phyloP scores from a whole-genome alignment of 2,797 vertebrate species.

The Lutjanus argentimaculatus region DNA sequence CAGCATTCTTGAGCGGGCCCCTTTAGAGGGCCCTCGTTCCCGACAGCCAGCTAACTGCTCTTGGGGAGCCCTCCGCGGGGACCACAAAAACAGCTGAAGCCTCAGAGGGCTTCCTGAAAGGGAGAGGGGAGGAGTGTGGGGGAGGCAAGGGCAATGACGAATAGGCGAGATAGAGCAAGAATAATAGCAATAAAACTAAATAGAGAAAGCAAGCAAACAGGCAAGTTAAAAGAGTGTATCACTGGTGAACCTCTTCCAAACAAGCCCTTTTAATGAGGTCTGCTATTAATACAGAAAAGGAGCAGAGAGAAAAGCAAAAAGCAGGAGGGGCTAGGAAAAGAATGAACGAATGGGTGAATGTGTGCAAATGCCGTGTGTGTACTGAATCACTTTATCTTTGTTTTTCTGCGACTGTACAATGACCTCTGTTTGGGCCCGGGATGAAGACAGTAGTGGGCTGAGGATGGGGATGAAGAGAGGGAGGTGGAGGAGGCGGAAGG shows the following conservation, averaged over 20 bases:
- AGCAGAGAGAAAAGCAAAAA: conserved; percentile 50
- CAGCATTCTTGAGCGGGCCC: conserved; percentile 87
- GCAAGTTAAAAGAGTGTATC: conserved; percentile 84
- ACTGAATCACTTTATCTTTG: conserved; percentile 79
- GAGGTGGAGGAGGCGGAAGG: conserved; percentile 48
- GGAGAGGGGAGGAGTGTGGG: conserved; percentile 55
- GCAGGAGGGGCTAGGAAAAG: conserved; percentile 63
- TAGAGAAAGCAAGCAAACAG: conserved; percentile 69
- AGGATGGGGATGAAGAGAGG: conserved; percentile 61
- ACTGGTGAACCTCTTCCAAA: conserved; percentile 88
- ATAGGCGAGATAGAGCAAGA: conserved; percentile 65
- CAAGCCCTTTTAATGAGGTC: conserved; percentile 91
- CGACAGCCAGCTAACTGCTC: conserved; percentile 86
- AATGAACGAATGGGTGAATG: conserved; percentile 66
- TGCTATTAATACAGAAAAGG: conserved; percentile 73
- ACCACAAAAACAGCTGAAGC: conserved; percentile 77
- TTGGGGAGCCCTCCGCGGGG: conserved; percentile 82
- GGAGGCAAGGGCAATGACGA: conserved; percentile 61
- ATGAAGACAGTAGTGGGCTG: conserved; percentile 70
- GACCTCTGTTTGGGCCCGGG: conserved; percentile 73
- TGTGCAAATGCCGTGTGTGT: conserved; percentile 69
- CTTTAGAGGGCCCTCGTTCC: conserved; percentile 89
- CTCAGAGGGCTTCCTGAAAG: conserved; percentile 74
- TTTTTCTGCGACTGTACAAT: conserved; percentile 79
- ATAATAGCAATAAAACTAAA: conserved; percentile 77